phyloP scores from a whole-genome alignment of 2,888 invertebrate genomes.

The Adela reaumurella region DNA sequence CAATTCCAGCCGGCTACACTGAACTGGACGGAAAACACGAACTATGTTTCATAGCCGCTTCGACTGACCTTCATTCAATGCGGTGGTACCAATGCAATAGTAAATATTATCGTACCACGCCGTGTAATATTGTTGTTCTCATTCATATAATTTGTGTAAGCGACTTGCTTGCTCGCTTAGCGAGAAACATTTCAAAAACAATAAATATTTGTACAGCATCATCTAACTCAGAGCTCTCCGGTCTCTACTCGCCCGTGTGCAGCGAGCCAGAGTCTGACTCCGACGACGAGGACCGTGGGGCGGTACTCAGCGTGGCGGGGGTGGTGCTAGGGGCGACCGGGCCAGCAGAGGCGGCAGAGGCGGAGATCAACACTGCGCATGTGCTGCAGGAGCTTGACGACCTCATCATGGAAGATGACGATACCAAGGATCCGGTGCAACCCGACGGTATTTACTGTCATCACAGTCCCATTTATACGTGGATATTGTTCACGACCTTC shows the following conservation, averaged over 20 bases:
- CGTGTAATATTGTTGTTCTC: too few species aligned
- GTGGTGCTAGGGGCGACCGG: background rate
- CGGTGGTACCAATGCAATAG: too few species aligned
- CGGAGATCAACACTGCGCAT: constrained; percentile 26
- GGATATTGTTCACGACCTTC: background rate
- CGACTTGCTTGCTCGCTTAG: too few species aligned
- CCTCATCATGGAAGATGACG: constrained; percentile 40
- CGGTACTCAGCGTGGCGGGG: too few species aligned
- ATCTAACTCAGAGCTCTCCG: constrained; percentile 55
- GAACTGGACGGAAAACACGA: too few species aligned
- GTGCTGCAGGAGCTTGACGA: constrained; percentile 39
- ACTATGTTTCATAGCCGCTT: too few species aligned
- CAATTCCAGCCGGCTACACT: too few species aligned
- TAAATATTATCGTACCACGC: too few species aligned
- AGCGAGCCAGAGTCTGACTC: constrained; percentile 41
- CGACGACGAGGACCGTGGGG: constrained; percentile 14
- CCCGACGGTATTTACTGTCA: constrained; percentile 2
- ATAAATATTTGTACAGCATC: constrained; percentile 30
- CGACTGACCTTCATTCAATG: too few species aligned
- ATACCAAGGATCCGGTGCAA: constrained; percentile 24
- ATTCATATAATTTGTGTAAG: background rate
- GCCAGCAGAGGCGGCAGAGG: constrained; percentile 13
- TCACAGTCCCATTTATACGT: background rate
- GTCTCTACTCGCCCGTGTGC: constrained; percentile 65
- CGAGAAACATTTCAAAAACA: too few species aligned